Evolutionary conservation across 2,113 vertebrate genomes (phyloP), one percentile per base, ranked within the genome.

Genomic region (Galeopterus variegatus): DNA sequence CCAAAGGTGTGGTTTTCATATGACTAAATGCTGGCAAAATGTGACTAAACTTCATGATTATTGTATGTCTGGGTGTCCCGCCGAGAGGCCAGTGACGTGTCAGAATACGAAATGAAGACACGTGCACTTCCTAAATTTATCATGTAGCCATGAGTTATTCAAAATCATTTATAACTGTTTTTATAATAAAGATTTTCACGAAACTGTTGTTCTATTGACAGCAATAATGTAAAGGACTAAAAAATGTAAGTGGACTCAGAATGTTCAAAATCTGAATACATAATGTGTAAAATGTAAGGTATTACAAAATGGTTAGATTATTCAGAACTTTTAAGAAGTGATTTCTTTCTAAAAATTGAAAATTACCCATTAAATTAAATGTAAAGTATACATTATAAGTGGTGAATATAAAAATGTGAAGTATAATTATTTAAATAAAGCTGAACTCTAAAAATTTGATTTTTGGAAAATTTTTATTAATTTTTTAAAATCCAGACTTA

Each of bases 1-100:
- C 69, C 24, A 2, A 13, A 88, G 54, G 60, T 56, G 41, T 75
- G 56, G 41, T 64, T 93, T 82, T 87, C 45, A n/a, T 18, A 23
- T 88, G 58, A 94, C 64, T 41, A 69, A 85, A 65, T 33, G 19
- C 48, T 95, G 82, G 88, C 48, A 79, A 84, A 94, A 88, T 45
- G 17, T 73, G 81, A 85, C 10, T 21, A 33, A 48, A 60, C 73
- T 77, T 95, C 45, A 31, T 69, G 19, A 69, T 80, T 56, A 28
- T 36, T 67, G 21, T 21, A 73, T 28, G 41, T 77, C 54, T 48
- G 65, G 5, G 5, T 24, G 8, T 24, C 14, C 82, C 6, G 18
- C 14, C 18, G 45, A 48, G 21, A 83, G 15, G 31, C n/a, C 62
- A 28, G 73, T 19, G 21, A 26, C 31, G 18, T 65, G 6, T 64